Evolutionary conservation across 2,797 vertebrate species (phyloP).

Genomic region (Brachyrhaphis roseni): DNA sequence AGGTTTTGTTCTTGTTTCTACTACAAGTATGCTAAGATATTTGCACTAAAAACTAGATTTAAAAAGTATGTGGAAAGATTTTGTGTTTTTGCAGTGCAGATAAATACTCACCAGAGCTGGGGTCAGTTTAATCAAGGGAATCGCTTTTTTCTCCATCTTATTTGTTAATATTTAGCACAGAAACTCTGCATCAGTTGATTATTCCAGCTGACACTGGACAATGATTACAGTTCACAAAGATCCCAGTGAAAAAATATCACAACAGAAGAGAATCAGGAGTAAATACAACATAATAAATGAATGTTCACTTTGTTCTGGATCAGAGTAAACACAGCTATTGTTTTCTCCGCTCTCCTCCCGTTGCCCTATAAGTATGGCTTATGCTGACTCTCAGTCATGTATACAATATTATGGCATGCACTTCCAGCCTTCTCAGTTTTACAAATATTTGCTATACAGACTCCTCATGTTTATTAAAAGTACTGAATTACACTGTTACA

Average conservation of each 20-base stretch:
- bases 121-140: background rate
- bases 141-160: background rate
- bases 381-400: slow-evolving; percentile 73
- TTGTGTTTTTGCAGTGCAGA: background rate
- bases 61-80: no score
- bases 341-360: slow-evolving; percentile 58
- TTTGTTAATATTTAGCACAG: slow-evolving; percentile 9
- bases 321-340: slow-evolving; percentile 42
- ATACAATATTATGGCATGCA: slow-evolving; percentile 80
- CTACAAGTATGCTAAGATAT: no score
- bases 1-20: no score
- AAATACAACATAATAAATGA: slow-evolving; percentile 29
- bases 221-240: slow-evolving; percentile 1
- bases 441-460: slow-evolving; percentile 86
- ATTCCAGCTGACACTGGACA: slow-evolving; percentile 7
- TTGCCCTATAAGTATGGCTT: slow-evolving; percentile 77
- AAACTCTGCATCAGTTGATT: slow-evolving; percentile 5
- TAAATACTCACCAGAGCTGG: slow-evolving; percentile 6
- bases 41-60: no score
- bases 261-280: slow-evolving; percentile 22
- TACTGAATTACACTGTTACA: slow-evolving; percentile 85
- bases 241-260: slow-evolving; percentile 1
- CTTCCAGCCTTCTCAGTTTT: slow-evolving; percentile 80
- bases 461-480: slow-evolving; percentile 84
- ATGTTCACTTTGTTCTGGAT: slow-evolving; percentile 34